Percentiles rank a stretch among this genome's conserved stretches.
phyloP scores from a whole-genome alignment of 2,113 vertebrate genomes.

The Tiliqua scincoides region DNA sequence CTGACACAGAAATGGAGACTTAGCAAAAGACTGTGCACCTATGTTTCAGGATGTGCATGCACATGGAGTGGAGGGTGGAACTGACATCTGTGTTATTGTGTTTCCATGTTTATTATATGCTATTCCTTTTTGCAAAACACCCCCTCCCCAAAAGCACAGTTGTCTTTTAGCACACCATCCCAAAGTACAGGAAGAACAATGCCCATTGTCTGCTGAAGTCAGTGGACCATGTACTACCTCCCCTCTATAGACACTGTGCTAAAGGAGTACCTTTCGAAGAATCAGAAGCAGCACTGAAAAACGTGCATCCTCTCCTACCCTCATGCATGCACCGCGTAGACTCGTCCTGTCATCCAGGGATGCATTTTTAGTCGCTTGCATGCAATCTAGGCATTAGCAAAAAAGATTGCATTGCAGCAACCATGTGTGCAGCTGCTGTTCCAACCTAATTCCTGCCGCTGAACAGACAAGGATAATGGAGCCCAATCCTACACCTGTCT shows the following conservation, averaged over 20 bases:
- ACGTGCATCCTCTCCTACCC: background rate
- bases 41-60: background rate
- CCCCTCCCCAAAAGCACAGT: background rate
- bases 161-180: background rate
- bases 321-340: background rate
- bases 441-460: background rate
- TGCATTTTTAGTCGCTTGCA: too few relatives aligned
- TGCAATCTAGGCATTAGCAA: background rate
- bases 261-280: background rate
- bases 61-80: background rate
- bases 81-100: background rate
- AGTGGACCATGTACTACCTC: background rate
- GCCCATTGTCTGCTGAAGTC: background rate
- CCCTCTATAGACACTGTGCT: background rate
- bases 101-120: slow-evolving; percentile 2
- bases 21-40: background rate
- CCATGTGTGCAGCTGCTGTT: accelerated
- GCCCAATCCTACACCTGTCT: too few relatives aligned
- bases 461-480: background rate
- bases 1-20: background rate
- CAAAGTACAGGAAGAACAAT: background rate
- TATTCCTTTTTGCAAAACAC: background rate
- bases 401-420: background rate
- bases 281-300: background rate
- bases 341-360: background rate